Evolutionary conservation across 2,888 invertebrate genomes (phyloP).

Genomic region (Amblyteles armatorius): DNA sequence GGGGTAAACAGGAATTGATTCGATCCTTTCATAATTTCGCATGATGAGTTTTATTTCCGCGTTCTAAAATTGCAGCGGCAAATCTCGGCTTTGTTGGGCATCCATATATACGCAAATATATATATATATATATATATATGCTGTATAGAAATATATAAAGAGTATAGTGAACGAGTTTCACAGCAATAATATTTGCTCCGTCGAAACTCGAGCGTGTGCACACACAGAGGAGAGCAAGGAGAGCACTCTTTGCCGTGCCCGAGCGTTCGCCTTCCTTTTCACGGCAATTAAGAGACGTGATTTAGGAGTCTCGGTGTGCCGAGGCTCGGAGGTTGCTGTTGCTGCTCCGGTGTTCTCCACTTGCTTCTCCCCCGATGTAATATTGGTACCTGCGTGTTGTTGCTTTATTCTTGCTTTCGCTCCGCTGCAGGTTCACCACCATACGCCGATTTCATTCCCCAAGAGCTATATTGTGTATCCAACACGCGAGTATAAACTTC

Average conservation of each 20-base stretch:
- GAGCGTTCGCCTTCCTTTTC: constrained; percentile 62
- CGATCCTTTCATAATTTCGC: background rate
- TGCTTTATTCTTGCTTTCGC: constrained; percentile 59
- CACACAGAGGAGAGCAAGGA: constrained; percentile 31
- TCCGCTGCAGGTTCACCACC: constrained; percentile 48
- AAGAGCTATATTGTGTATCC: constrained; percentile 5
- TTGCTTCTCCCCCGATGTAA: constrained; percentile 53
- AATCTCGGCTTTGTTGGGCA: background rate
- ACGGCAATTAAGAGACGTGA: constrained; percentile 76
- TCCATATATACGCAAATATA: background rate
- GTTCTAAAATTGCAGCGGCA: constrained; percentile 48
- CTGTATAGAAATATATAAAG: constrained; percentile 5
- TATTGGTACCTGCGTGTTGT: constrained; percentile 50
- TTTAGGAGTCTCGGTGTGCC: constrained; percentile 71
- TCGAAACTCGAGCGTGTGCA: constrained; percentile 51
- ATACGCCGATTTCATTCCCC: constrained; percentile 37
- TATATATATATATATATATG: background rate
- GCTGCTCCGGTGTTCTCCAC: constrained; percentile 57
- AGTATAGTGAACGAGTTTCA: constrained; percentile 54
- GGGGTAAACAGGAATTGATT: background rate
- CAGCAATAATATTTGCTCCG: constrained; percentile 62
- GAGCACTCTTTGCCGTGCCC: constrained; percentile 45
- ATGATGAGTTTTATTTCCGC: constrained; percentile 56
- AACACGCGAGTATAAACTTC: constrained; percentile 34
- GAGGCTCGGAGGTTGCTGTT: constrained; percentile 55